Evolutionary conservation across 1,140 invertebrate genomes (phyloP), one percentile per base, ranked within the genome.

Genomic region (Amyelois transitella): DNA sequence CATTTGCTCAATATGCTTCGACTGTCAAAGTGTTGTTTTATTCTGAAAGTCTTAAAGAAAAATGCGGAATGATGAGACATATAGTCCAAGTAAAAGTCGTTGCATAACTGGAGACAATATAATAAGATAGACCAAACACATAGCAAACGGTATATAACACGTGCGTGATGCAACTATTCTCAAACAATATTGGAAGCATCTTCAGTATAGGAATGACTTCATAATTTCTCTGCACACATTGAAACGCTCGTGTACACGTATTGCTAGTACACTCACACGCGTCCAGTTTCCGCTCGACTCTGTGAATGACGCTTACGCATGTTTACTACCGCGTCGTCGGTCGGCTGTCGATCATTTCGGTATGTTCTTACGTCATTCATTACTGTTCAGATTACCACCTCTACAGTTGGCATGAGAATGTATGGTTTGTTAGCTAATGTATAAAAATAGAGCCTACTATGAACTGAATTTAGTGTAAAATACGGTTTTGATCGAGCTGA

Each of bases 231-330:
- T 44, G 49, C 60, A 51, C 57, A 50, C 66, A 60, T 62, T 61
- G 58, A 62, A 50, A 51, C 18, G 51, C 55, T 51, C 49, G 49
- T 21, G 43, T 21, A 25, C 18, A 48, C 43, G 32, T 54, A 43
- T 43, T 24, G 43, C 19, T 20, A 22, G 28, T n/a, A 43, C 69
- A 66, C 65, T 8, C 75, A 75, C 70, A 75, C 75, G 56, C 19
- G 22, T 43, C 7, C 51, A 54, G 57, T 58, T 75, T 83, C 80
- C 77, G 80, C 75, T 55, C 72, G 63, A 63, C 64, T 71, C 65
- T 62, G 64, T 74, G 80, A 83, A 77, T 81, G 80, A 81, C 75
- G 75, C 62, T 67, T 73, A 79, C 78, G 73, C 75, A 69, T 75
- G 73, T 79, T 79, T 81, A 79, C 76, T 72, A 70, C 64, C 61